Conservation (phyloP, 2,113 vertebrate species). For the Tursiops truncatus region DNA sequence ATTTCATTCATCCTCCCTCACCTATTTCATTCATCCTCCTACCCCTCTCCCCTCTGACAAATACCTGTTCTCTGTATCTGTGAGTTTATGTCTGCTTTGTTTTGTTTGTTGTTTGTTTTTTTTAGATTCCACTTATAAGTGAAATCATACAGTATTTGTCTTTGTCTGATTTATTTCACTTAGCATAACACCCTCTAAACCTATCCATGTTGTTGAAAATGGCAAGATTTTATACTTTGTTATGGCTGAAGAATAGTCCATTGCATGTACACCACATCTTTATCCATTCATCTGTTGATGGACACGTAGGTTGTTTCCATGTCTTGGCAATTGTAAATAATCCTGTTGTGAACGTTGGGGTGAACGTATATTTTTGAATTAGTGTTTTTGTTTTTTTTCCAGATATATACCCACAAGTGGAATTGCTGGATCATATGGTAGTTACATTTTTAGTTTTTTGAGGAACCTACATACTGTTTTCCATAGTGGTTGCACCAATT, state of each 20-base stretch:
- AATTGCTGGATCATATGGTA: no score
- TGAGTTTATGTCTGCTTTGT: not conserved
- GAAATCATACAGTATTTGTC: not conserved
- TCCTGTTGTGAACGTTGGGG: not conserved
- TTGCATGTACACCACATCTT: not conserved
- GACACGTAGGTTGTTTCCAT: not conserved
- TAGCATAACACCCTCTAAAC: not conserved
- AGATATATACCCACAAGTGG: no score
- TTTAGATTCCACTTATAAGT: not conserved
- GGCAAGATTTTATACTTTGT: not conserved
- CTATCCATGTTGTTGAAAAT: not conserved
- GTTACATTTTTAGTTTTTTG: no score
- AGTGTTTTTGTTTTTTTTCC: no score
- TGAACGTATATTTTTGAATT: no score
- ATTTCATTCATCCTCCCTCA: not conserved
- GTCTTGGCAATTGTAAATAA: not conserved
- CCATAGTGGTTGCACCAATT: no score
- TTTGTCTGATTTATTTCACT: not conserved
- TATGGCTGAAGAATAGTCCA: not conserved
- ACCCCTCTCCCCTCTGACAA: not conserved
- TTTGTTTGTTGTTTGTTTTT: not conserved
- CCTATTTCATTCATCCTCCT: not conserved
- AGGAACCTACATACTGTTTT: no score
- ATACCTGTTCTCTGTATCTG: not conserved
- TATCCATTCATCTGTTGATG: not conserved